These are phyloP conservation scores for Papilio xuthus DNA, from an alignment of 1,140 invertebrate genomes.

Conservation along the genomic window DNA sequence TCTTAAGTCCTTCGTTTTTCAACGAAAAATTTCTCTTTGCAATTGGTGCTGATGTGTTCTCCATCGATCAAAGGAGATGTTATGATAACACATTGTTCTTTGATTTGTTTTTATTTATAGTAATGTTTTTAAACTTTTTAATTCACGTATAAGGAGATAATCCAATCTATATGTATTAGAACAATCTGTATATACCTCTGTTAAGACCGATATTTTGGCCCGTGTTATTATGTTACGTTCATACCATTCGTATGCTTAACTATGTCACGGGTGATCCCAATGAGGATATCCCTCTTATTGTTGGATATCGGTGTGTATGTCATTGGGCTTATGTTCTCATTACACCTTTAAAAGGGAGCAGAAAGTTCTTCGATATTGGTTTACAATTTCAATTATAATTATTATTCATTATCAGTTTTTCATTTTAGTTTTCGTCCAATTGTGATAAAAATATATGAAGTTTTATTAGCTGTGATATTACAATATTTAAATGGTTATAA, in stretches of 20 bases:
- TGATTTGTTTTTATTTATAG: conserved; percentile 1
- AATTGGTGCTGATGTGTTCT: not conserved
- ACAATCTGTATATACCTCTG: not conserved
- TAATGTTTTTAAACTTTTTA: not conserved
- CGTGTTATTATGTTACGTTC: not conserved
- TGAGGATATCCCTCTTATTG: conserved; percentile 35
- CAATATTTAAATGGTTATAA: not conserved
- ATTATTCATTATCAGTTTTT: not conserved
- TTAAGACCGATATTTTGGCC: conserved; percentile 7
- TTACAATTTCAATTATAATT: not conserved
- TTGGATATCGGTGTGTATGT: conserved; percentile 11
- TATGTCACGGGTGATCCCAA: conserved; percentile 26
- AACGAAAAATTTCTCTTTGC: not conserved
- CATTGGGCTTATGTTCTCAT: not conserved
- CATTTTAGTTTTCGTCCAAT: not conserved
- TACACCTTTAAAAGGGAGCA: not conserved
- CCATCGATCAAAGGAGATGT: not conserved
- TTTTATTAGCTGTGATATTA: not conserved
- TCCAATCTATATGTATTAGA: not conserved
- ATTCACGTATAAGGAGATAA: not conserved
- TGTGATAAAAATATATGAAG: no score
- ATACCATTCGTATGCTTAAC: not conserved
- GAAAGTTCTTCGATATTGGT: not conserved
- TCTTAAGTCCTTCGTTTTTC: not conserved
- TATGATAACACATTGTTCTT: not conserved